These are phyloP conservation scores for Pachyuromys duprasi DNA, from an alignment of 2,797 vertebrate species.

Conservation along the genomic window DNA sequence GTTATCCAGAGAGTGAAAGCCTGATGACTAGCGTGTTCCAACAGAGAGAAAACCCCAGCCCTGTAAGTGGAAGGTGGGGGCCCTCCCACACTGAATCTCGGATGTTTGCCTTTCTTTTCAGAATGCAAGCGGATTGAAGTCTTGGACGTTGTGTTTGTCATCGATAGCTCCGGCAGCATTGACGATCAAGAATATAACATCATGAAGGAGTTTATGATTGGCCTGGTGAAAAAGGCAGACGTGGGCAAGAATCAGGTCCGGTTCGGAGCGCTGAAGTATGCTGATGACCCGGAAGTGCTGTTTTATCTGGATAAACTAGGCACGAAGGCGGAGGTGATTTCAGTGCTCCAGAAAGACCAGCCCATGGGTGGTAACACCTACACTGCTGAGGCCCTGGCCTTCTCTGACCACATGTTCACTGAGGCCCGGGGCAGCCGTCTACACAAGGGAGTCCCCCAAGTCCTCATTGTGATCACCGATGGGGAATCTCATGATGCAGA, in stretches of 20 bases:
- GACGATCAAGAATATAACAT: neutral
- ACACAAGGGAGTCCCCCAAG: conserved; percentile 81
- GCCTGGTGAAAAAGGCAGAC: conserved; percentile 84
- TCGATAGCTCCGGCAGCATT: conserved; percentile 86
- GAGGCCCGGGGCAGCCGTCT: conserved; percentile 81
- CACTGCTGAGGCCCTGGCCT: conserved; percentile 87
- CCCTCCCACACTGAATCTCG: neutral
- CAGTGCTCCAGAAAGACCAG: conserved; percentile 69
- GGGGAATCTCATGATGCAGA: conserved; percentile 81
- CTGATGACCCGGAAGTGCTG: conserved; percentile 72
- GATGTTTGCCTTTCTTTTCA: conserved; percentile 58
- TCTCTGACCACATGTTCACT: conserved; percentile 80
- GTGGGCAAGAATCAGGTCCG: conserved; percentile 87
- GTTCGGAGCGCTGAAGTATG: conserved; percentile 91
- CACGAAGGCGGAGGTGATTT: conserved; percentile 77
- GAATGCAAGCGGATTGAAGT: conserved; percentile 82
- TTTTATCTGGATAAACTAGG: conserved; percentile 87
- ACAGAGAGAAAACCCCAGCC: neutral
- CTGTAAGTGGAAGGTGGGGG: no score
- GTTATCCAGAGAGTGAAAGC: neutral
- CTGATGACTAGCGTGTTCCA: neutral
- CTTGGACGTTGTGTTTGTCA: conserved; percentile 86
- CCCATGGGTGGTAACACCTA: conserved; percentile 81
- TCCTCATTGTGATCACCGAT: conserved; percentile 86
- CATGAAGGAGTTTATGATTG: conserved; percentile 84